Evolutionary conservation across 2,797 vertebrate genomes (phyloP), one percentile per base, ranked within the genome.

Genomic region (Hypotaenidia okinawae): DNA sequence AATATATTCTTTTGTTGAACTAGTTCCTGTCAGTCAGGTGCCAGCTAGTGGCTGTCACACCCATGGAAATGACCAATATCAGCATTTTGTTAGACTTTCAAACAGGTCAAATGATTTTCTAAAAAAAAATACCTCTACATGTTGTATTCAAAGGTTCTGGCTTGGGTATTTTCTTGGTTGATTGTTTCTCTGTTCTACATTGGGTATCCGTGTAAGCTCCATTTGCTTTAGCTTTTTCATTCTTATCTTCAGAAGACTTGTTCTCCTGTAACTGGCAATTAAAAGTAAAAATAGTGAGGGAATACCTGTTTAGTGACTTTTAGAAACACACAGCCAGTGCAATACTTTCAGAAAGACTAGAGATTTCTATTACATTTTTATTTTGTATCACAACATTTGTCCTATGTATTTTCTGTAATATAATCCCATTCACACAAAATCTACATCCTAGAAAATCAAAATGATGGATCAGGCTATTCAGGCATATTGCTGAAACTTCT

Each of bases 191-290:
- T 77, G 37, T 41, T 70, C 67, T 73, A 25, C 23, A 6, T 23
- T 45, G 62, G 43, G 32, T 24, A 61, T 84, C 96, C 28, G 5
- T 16, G n/a, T 54, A 49, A n/a, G 17, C 77, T 83, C 92, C 87
- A 4, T 45, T 64, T 57, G 61, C 10, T 84, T 92, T 92, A 69
- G 62, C 84, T 83, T 94, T 94, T 73, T 55, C 74, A 69, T 9
- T 75, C 54, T 30, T 47, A 57, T 74, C 85, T 96, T 80, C 57
- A 27, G 51, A 81, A 93, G 57, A 49, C 25, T 70, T 95, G 75
- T 92, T 58, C 52, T 92, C 87, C 98, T 98, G 11, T 41, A 96
- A 91, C 94, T 85, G 37, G 16, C 14, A 92, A 81, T 86, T 64
- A 74, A 62, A 92, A 7, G n/a, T 66, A 85, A 86, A 89, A 91